Conservation (phyloP, 2,888 invertebrate genomes). For the Drosophila peninsularis region DNA sequence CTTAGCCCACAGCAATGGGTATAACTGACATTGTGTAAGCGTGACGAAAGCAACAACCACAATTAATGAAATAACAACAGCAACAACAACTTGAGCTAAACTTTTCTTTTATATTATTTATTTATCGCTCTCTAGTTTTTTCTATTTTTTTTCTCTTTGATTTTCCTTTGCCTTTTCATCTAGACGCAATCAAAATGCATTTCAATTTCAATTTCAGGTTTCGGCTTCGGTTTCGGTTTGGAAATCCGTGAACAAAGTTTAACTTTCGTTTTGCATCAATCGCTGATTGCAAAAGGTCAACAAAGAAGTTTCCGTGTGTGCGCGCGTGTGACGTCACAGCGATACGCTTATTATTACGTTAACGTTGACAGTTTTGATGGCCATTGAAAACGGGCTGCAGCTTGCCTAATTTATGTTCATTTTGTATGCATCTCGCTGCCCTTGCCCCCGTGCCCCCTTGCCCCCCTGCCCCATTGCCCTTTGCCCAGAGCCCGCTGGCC, state of each 20-base stretch:
- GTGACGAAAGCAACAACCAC: conserved; percentile 62
- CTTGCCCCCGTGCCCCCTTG: not conserved
- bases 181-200: conserved; percentile 70
- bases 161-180: conserved; percentile 29
- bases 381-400: conserved; percentile 19
- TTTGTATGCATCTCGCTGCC: not conserved
- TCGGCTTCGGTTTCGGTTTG: conserved; percentile 42
- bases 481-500: not conserved
- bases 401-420: conserved; percentile 11
- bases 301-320: conserved; percentile 40
- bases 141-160: not conserved
- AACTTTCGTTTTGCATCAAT: conserved; percentile 40
- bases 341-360: conserved; percentile 20
- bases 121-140: conserved; percentile 46
- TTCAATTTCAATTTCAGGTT: conserved; percentile 67
- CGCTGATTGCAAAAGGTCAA: conserved; percentile 46
- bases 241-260: conserved; percentile 34
- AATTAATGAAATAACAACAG: conserved; percentile 11
- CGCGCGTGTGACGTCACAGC: conserved; percentile 43
- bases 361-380: conserved; percentile 19
- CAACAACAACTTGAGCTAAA: conserved; percentile 27
- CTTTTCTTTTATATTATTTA: conserved; percentile 51
- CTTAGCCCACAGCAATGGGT: not conserved
- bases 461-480: not conserved
- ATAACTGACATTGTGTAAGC: conserved; percentile 57